phyloP scores from a whole-genome alignment of 1,140 invertebrate species.

The Pollicipes pollicipes region DNA sequence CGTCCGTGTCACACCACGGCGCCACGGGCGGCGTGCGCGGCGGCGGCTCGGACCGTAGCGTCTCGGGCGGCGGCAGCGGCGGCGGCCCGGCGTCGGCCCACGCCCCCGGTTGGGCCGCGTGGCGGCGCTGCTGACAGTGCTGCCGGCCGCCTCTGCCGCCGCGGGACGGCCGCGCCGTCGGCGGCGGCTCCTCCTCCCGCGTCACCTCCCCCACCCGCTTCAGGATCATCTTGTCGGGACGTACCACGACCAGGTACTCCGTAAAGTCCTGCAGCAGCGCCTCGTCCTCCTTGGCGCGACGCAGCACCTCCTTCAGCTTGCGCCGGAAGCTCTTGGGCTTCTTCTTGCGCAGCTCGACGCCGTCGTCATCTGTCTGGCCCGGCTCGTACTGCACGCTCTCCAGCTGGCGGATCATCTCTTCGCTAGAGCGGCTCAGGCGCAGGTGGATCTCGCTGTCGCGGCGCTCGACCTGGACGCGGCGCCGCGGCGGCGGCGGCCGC shows the following conservation, averaged over 20 bases:
- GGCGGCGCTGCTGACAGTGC: not conserved
- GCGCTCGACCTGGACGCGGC: not conserved
- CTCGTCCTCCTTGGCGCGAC: not conserved
- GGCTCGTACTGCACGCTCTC: not conserved
- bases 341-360: not conserved
- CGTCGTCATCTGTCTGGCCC: not conserved
- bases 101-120: not conserved
- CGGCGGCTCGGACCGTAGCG: no score
- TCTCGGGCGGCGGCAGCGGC: not conserved
- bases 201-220: not conserved
- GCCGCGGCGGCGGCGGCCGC: no score
- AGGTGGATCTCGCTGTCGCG: not conserved
- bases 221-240: not conserved
- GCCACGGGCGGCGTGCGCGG: no score
- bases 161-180: no score
- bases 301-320: not conserved
- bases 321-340: not conserved
- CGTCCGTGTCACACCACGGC: not conserved
- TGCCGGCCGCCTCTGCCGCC: not conserved
- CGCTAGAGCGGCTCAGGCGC: not conserved
- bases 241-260: not conserved
- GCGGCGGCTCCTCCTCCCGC: not conserved
- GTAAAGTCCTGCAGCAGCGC: not conserved
- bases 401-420: not conserved
- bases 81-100: not conserved